Evolutionary conservation across 2,797 vertebrate genomes (phyloP).

Genomic region (Macrochelys suwanniensis): DNA sequence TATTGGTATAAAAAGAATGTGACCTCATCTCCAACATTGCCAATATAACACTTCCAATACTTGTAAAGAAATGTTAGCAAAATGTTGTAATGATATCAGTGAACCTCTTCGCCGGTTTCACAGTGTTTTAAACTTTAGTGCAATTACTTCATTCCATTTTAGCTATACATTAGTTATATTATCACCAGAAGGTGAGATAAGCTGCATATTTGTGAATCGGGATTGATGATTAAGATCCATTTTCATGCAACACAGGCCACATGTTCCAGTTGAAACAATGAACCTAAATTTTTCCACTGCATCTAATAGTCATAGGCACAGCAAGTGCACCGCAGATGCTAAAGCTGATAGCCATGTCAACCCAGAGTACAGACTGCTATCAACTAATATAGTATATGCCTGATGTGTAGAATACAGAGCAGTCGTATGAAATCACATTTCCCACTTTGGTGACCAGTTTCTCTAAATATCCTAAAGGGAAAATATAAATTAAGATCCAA

Average conservation of each 20-base stretch:
- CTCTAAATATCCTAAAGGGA: background rate
- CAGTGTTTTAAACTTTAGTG: background rate
- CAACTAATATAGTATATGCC: fast-evolving
- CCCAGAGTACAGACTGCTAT: fast-evolving
- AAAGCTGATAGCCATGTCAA: background rate
- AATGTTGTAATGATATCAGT: background rate
- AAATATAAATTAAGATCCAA: background rate
- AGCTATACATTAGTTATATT: background rate
- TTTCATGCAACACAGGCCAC: background rate
- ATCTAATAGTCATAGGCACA: background rate
- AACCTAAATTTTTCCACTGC: background rate
- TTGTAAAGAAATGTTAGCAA: background rate
- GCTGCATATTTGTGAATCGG: background rate
- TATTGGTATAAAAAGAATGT: background rate
- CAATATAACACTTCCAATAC: background rate
- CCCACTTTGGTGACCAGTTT: background rate
- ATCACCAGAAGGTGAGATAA: background rate
- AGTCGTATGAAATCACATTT: background rate
- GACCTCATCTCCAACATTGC: background rate
- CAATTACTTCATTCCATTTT: background rate
- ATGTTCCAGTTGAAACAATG: background rate
- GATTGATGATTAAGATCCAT: background rate
- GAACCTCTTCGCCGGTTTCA: background rate
- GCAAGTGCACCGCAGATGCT: background rate
- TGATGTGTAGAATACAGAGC: fast-evolving